These are phyloP conservation scores for Oryzias javanicus DNA, from an alignment of 2,113 vertebrate species.

Conservation along the genomic window DNA sequence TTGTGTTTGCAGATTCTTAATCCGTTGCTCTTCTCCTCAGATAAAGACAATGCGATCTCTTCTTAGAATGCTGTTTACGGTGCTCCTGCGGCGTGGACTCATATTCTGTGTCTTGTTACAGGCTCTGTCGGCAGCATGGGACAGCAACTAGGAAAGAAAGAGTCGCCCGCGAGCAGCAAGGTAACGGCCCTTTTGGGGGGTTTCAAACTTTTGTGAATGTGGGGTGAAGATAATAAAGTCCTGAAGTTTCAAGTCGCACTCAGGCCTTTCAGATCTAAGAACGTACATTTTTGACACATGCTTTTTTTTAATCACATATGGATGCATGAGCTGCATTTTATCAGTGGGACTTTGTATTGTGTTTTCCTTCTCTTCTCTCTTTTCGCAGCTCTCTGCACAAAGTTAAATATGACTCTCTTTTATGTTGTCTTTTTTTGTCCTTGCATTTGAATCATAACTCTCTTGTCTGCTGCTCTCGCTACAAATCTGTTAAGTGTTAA, in stretches of 20 bases:
- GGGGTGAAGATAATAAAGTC: no score
- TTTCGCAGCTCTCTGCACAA: background rate
- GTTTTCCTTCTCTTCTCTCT: conserved; percentile 19
- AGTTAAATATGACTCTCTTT: no score
- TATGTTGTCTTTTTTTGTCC: no score
- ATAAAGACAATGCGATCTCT: conserved; percentile 24
- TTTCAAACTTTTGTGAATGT: background rate
- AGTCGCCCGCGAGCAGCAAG: conserved; percentile 51
- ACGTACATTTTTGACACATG: conserved; percentile 6
- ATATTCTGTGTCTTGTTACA: conserved; percentile 37
- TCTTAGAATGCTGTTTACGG: conserved; percentile 18
- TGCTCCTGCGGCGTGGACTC: conserved; percentile 14
- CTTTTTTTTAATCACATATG: conserved; percentile 27
- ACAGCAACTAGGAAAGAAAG: conserved; percentile 71
- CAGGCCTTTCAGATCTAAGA: conserved; percentile 19
- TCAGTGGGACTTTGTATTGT: conserved; percentile 59
- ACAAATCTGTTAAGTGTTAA: conserved; percentile 1
- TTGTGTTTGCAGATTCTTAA: conserved; percentile 3
- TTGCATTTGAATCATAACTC: no score
- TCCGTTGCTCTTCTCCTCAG: conserved; percentile 4
- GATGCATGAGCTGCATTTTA: conserved; percentile 31
- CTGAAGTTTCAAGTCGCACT: background rate
- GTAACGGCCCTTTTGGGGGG: conserved; percentile 41
- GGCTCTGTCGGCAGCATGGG: conserved; percentile 74
- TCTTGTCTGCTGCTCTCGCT: background rate